Evolutionary conservation across 2,113 vertebrate species (phyloP).

Genomic region (Myotis brandtii): DNA sequence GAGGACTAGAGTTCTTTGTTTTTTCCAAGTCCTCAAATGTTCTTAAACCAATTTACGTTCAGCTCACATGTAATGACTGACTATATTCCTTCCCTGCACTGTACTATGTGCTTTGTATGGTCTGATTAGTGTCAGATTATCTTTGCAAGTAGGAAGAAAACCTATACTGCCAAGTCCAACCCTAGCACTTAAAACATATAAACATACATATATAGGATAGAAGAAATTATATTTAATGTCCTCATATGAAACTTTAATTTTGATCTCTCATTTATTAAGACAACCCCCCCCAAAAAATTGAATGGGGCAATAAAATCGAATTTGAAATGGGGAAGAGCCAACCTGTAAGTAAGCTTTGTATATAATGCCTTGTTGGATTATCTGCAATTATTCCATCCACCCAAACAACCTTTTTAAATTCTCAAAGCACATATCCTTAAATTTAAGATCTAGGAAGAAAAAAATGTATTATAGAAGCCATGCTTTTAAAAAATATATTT

Average conservation of each 20-base stretch:
- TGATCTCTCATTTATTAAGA: not conserved
- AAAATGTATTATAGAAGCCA: not conserved
- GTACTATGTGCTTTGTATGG: not conserved
- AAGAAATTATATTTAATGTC: not conserved
- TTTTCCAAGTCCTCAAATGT: not conserved
- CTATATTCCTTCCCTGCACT: not conserved
- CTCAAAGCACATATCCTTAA: slow-evolving; percentile 4
- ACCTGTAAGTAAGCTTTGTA: not conserved
- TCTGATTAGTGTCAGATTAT: slow-evolving; percentile 25
- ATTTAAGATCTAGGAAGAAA: slow-evolving; percentile 41
- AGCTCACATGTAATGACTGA: not conserved
- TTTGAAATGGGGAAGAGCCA: not conserved
- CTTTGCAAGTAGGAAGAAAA: slow-evolving; percentile 31
- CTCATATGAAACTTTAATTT: slow-evolving; percentile 21
- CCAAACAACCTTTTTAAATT: slow-evolving; percentile 29
- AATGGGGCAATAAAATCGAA: not conserved
- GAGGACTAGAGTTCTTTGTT: not conserved
- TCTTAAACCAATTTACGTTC: not conserved
- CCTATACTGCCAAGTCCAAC: not conserved
- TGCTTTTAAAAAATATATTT: not conserved
- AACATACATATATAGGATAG: not conserved
- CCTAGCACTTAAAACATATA: slow-evolving; percentile 22
- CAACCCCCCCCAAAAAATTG: not conserved
- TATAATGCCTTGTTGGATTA: not conserved
- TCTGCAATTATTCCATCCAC: not conserved